phyloP scores from a whole-genome alignment of 2,888 invertebrate genomes.

The Petrolisthes manimaculis region DNA sequence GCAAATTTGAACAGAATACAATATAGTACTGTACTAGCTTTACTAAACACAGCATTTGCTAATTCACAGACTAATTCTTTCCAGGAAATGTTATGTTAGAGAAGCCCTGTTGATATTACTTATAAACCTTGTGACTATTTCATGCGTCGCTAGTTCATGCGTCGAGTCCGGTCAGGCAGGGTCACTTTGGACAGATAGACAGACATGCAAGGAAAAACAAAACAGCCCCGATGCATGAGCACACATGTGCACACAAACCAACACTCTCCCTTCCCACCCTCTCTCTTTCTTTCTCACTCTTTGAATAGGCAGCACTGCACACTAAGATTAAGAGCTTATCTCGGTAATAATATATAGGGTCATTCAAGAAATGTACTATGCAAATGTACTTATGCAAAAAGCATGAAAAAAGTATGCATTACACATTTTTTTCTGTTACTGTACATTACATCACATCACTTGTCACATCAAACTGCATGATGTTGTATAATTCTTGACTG shows the following conservation, averaged over 20 bases:
- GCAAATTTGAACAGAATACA: too few species aligned
- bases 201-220: constrained; percentile 40
- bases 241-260: not conserved
- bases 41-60: too few species aligned
- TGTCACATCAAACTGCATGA: too few species aligned
- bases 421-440: too few species aligned
- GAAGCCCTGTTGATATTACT: not conserved
- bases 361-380: not conserved
- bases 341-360: not conserved
- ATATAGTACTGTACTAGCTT: too few species aligned
- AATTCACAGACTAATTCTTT: too few species aligned
- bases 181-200: constrained; percentile 42
- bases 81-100: too few species aligned
- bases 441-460: too few species aligned
- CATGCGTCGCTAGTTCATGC: constrained; percentile 43
- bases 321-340: not conserved
- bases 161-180: constrained; percentile 46
- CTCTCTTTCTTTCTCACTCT: constrained; percentile 1
- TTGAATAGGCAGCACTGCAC: not conserved
- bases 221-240: not conserved
- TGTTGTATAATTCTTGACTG: too few species aligned
- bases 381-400: too few species aligned
- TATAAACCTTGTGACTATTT: not conserved
- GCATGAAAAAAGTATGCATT: too few species aligned
- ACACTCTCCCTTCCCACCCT: constrained; percentile 11